Conservation (phyloP, 2,888 invertebrate species). For the Brachyopa scutellaris region DNA sequence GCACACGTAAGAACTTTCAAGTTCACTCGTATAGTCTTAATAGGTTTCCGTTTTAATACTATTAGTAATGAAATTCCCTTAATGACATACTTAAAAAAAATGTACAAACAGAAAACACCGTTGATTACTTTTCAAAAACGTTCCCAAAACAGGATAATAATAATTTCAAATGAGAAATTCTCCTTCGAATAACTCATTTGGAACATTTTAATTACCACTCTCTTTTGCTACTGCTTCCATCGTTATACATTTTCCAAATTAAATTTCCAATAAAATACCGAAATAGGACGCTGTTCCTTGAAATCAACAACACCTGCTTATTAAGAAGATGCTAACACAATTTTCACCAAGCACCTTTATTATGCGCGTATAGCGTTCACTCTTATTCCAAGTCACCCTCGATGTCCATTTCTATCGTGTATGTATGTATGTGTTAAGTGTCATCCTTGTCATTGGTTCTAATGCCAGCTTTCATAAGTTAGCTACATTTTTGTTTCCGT, state of each 20-base stretch:
- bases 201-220: slow-evolving; percentile 62
- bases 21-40: background rate
- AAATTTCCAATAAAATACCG: slow-evolving; percentile 57
- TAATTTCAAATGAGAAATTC: slow-evolving; percentile 32
- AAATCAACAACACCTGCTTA: slow-evolving; percentile 37
- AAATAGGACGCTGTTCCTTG: background rate
- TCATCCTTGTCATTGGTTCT: slow-evolving; percentile 23
- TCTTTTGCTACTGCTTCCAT: background rate
- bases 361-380: slow-evolving; percentile 3
- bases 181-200: slow-evolving; percentile 44
- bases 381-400: slow-evolving; percentile 14
- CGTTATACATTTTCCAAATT: slow-evolving; percentile 39
- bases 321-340: slow-evolving; percentile 25
- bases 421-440: background rate
- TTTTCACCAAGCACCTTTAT: slow-evolving; percentile 36
- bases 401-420: too few species aligned
- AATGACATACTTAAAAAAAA: slow-evolving; percentile 30
- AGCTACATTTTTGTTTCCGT: slow-evolving; percentile 68
- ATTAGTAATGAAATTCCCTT: slow-evolving; percentile 31
- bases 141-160: slow-evolving; percentile 14
- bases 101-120: background rate
- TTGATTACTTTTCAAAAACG: slow-evolving; percentile 53
- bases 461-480: slow-evolving; percentile 66
- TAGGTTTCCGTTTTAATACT: slow-evolving; percentile 10
- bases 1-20: background rate